These are phyloP conservation scores for Gila orcuttii DNA, from an alignment of 2,113 vertebrate species.

Conservation along the genomic window DNA sequence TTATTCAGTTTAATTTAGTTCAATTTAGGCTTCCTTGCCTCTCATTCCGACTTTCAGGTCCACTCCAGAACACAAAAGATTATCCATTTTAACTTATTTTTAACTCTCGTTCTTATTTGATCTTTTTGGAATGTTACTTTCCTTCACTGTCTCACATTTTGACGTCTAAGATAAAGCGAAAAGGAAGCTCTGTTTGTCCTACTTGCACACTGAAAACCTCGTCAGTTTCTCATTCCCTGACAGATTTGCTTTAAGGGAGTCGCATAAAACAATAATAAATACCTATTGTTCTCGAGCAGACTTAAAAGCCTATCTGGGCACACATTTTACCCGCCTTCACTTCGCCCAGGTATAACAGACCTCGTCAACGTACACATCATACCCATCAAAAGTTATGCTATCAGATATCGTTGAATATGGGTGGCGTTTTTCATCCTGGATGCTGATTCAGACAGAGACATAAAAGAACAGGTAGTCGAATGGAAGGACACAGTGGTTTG, in stretches of 20 bases:
- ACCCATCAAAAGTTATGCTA: conserved; percentile 26
- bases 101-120: background rate
- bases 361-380: conserved; percentile 13
- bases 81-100: background rate
- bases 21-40: background rate
- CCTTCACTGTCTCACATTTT: background rate
- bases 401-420: background rate
- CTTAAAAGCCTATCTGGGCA: conserved; percentile 5
- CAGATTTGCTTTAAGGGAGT: conserved; percentile 27
- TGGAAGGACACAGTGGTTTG: conserved; percentile 17
- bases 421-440: conserved; percentile 67
- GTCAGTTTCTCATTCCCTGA: conserved; percentile 1
- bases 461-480: background rate
- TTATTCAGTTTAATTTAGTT: background rate
- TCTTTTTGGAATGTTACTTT: background rate
- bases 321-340: conserved; percentile 6
- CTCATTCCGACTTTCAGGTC: background rate
- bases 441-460: conserved; percentile 74
- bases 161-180: conserved; percentile 21
- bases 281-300: conserved; percentile 60
- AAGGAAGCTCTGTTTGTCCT: conserved; percentile 14
- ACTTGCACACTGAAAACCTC: background rate
- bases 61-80: background rate
- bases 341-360: conserved; percentile 47
- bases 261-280: conserved; percentile 52